Evolutionary conservation across 1,140 invertebrate species (phyloP).

Genomic region (Campoletis sonorensis): DNA sequence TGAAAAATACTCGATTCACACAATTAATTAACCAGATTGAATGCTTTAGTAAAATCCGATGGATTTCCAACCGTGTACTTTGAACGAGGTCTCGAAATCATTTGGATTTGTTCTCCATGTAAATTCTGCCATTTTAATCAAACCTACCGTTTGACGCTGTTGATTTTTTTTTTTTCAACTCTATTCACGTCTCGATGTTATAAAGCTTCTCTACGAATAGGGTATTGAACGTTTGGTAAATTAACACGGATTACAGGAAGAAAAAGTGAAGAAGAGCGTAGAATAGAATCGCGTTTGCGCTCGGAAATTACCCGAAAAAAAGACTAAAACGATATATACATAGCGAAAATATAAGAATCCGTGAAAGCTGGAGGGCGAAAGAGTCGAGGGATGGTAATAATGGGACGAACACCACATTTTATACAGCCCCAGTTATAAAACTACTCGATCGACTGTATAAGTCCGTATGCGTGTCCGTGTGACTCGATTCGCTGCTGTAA

Average conservation of each 20-base stretch:
- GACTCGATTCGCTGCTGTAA: neutral
- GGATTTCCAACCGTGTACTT: no score
- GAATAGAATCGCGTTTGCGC: neutral
- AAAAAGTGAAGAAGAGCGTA: neutral
- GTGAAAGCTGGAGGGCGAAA: neutral
- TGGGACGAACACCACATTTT: neutral
- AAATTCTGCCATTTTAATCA: no score
- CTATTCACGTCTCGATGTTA: no score
- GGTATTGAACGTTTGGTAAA: neutral
- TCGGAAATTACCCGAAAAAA: neutral
- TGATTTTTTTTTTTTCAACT: no score
- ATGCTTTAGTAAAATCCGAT: no score
- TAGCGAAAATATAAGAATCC: neutral
- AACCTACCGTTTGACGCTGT: no score
- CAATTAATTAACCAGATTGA: no score
- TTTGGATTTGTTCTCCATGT: no score
- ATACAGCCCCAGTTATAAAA: conserved; percentile 1
- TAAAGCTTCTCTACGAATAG: no score
- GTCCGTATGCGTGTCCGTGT: neutral
- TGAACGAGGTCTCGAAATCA: no score
- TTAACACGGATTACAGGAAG: neutral
- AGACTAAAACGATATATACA: neutral
- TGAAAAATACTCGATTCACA: no score
- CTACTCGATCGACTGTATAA: neutral
- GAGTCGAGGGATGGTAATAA: conserved; percentile 3